Evolutionary conservation across 2,797 vertebrate genomes (phyloP).

Genomic region (Hafferia zeledoni): DNA sequence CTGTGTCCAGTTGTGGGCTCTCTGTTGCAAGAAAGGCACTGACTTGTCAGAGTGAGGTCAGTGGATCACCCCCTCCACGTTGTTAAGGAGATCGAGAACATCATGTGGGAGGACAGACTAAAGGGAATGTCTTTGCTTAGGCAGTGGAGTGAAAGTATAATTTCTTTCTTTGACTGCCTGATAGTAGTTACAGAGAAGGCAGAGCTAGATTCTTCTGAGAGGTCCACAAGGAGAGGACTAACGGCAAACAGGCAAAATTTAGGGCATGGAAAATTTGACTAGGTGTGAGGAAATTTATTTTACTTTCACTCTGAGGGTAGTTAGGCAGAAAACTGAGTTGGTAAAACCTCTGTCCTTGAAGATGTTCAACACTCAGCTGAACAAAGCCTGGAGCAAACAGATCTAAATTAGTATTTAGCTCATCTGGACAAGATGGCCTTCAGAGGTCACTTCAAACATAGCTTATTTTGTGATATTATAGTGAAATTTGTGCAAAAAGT

Average conservation of each 20-base stretch:
- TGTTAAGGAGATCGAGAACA: neutral
- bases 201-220: neutral
- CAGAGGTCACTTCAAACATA: neutral
- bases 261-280: neutral
- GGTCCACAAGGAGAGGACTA: neutral
- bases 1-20: neutral
- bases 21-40: neutral
- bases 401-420: neutral
- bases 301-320: neutral
- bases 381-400: neutral
- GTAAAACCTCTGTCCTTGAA: neutral
- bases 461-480: neutral
- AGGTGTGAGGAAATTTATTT: neutral
- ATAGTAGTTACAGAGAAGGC: neutral
- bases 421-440: neutral
- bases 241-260: neutral
- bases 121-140: neutral
- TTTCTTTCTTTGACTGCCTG: neutral
- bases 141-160: neutral
- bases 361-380: neutral
- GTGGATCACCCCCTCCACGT: accelerated
- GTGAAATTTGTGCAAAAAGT: neutral
- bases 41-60: neutral
- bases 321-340: neutral
- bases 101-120: neutral